Conservation (phyloP, 1,140 invertebrate genomes). For the Periplaneta americana region DNA sequence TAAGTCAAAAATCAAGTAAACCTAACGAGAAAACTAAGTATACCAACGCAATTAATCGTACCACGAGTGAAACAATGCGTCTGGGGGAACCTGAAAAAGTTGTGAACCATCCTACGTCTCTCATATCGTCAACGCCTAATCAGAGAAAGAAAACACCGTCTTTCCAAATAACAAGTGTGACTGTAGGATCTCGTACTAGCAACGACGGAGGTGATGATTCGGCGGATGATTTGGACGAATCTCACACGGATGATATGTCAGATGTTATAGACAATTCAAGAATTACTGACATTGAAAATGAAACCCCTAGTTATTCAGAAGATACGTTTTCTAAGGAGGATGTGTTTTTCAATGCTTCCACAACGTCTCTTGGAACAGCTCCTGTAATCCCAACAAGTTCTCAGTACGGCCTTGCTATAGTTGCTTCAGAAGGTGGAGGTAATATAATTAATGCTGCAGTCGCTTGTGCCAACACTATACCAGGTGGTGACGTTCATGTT, state of each 20-base stretch:
- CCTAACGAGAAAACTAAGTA: constrained; percentile 16
- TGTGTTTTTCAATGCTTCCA: constrained; percentile 71
- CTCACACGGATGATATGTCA: constrained; percentile 77
- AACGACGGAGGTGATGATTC: constrained; percentile 87
- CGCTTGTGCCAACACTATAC: constrained; percentile 5
- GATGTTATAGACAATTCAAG: constrained; percentile 61
- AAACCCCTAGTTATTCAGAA: constrained; percentile 79
- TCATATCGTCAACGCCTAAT: constrained; percentile 26
- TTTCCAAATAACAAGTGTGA: constrained; percentile 90
- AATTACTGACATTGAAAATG: constrained; percentile 74
- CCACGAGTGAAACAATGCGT: constrained; percentile 70
- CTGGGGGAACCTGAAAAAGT: constrained; percentile 54
- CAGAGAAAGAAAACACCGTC: constrained; percentile 76
- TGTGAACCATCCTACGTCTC: constrained; percentile 27
- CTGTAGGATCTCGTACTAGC: constrained; percentile 68
- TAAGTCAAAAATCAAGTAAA: constrained; percentile 18
- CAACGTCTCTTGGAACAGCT: constrained; percentile 64
- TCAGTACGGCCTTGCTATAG: constrained; percentile 75
- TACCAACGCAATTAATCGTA: constrained; percentile 60
- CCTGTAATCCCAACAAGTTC: constrained; percentile 79
- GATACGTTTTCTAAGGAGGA: constrained; percentile 78
- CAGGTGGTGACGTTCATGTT: constrained; percentile 9
- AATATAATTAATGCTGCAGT: constrained; percentile 33
- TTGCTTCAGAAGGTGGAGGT: constrained; percentile 48
- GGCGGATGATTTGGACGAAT: constrained; percentile 89